These are phyloP conservation scores for Clupea harengus DNA, from an alignment of 2,113 vertebrate genomes.

Conservation along the genomic window DNA sequence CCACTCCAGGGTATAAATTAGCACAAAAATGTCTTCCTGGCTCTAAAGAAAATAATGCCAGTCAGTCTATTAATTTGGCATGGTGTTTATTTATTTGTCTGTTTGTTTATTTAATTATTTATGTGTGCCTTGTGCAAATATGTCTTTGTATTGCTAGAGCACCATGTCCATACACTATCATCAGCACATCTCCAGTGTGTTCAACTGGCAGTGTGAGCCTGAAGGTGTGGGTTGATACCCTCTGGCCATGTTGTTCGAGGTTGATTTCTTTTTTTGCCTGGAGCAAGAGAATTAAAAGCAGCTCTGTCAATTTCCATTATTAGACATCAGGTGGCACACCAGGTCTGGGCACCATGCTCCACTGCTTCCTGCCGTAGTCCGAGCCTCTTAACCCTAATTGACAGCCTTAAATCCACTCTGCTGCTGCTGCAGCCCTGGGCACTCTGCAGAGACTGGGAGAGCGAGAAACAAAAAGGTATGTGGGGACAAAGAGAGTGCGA, in stretches of 20 bases:
- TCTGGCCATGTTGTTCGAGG: not conserved
- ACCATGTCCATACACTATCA: not conserved
- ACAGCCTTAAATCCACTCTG: constrained; percentile 58
- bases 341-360: constrained; percentile 53
- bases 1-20: not conserved
- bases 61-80: not conserved
- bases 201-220: not conserved
- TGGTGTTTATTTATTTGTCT: not conserved
- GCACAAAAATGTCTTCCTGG: not conserved
- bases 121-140: not conserved
- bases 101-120: not conserved
- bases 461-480: constrained; percentile 19
- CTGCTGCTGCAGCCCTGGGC: constrained; percentile 43
- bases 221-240: not conserved
- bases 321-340: constrained; percentile 63
- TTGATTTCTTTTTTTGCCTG: constrained; percentile 34
- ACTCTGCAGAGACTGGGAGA: constrained; percentile 13
- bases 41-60: not conserved
- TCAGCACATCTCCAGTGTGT: not conserved
- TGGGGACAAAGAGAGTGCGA: not conserved
- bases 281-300: constrained; percentile 60
- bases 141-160: not conserved
- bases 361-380: constrained; percentile 53
- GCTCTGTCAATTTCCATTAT: constrained; percentile 65
- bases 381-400: constrained; percentile 69